phyloP scores from a whole-genome alignment of 2,797 vertebrate species.

The Pyrocephalus nanus region DNA sequence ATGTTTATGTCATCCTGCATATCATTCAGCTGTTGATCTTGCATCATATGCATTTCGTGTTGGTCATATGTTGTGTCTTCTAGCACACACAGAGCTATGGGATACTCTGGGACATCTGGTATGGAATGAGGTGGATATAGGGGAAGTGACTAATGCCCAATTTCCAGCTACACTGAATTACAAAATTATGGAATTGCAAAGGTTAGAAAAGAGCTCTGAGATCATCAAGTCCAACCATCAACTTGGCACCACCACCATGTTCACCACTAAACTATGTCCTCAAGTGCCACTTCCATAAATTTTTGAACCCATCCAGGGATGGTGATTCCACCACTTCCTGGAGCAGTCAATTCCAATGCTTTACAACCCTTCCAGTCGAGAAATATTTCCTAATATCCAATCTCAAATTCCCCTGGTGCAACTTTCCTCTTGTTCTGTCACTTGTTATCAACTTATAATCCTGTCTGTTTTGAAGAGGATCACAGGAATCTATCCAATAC shows the following conservation, averaged over 20 bases:
- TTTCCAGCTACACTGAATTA: background rate
- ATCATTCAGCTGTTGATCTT: background rate
- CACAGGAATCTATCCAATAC: background rate
- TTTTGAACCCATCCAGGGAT: background rate
- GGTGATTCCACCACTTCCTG: background rate
- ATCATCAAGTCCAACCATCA: background rate
- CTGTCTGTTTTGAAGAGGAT: background rate
- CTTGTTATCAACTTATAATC: background rate
- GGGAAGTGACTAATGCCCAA: background rate
- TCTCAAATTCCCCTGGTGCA: background rate
- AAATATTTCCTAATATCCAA: background rate
- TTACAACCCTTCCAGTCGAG: background rate
- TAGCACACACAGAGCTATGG: background rate
- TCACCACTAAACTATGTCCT: background rate
- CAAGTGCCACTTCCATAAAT: background rate
- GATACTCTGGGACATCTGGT: background rate
- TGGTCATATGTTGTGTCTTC: background rate
- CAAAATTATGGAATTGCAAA: background rate
- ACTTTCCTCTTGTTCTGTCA: background rate
- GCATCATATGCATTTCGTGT: background rate
- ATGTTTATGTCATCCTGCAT: background rate
- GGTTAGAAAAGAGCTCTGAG: background rate
- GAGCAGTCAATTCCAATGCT: background rate
- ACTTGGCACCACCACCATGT: background rate
- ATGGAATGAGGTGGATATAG: background rate